Evolutionary conservation across 2,113 vertebrate species (phyloP).

Genomic region (Zootoca vivipara): DNA sequence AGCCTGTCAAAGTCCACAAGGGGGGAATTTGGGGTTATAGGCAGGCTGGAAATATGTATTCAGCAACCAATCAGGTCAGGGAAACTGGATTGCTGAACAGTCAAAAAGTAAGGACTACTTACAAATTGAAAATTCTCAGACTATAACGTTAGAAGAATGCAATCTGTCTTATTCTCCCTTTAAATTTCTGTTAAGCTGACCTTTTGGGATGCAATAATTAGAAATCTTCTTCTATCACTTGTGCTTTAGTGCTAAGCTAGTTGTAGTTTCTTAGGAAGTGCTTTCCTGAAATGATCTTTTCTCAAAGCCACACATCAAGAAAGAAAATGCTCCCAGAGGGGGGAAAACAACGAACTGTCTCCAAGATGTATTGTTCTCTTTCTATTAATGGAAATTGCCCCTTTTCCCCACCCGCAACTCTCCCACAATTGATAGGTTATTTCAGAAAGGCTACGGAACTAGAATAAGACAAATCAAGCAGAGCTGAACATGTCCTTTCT

Average conservation of each 20-base stretch:
- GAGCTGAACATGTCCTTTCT: background rate
- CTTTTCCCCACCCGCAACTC: background rate
- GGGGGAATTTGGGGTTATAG: background rate
- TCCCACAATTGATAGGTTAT: background rate
- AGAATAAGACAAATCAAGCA: background rate
- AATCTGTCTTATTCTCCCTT: background rate
- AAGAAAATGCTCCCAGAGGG: conserved; percentile 7
- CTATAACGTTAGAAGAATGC: background rate
- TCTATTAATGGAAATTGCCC: conserved; percentile 2
- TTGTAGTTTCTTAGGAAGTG: background rate
- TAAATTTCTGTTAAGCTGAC: background rate
- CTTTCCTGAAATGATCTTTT: conserved; percentile 6
- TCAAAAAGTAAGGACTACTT: background rate
- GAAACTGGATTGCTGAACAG: background rate
- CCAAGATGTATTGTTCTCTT: conserved; percentile 19
- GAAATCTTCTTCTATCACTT: background rate
- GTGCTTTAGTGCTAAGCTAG: background rate
- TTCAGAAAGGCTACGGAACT: background rate
- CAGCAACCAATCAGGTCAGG: background rate
- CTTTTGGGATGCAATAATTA: background rate
- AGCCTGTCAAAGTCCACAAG: background rate
- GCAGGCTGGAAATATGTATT: background rate
- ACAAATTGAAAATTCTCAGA: background rate
- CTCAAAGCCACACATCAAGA: background rate
- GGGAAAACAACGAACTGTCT: background rate